phyloP scores from a whole-genome alignment of 2,797 vertebrate genomes.

The Schizopygopsis malacanthus region DNA sequence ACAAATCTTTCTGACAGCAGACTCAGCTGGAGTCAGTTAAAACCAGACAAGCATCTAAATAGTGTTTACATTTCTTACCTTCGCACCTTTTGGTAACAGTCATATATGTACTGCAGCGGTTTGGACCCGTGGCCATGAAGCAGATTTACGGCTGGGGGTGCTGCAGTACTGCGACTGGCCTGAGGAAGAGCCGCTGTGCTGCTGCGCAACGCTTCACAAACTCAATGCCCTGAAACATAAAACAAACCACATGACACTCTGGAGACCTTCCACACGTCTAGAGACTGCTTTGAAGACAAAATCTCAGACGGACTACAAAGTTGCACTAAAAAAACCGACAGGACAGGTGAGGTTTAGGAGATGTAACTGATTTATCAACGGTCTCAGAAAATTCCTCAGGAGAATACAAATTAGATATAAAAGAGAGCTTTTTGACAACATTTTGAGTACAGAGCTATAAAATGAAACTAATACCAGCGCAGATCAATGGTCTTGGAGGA shows the following conservation, averaged over 20 bases:
- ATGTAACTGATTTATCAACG: no score
- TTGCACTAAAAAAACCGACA: constrained; percentile 23
- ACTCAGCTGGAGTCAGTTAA: neutral
- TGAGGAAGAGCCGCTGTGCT: constrained; percentile 61
- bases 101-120: constrained; percentile 73
- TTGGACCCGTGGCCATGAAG: constrained; percentile 72
- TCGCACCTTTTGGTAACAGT: constrained; percentile 63
- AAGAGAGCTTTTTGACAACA: neutral
- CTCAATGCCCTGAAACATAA: constrained; percentile 56
- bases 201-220: constrained; percentile 37
- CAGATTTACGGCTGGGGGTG: constrained; percentile 16
- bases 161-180: constrained; percentile 50
- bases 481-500: neutral
- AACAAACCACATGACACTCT: constrained; percentile 37
- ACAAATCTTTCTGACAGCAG: neutral
- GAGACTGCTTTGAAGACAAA: constrained; percentile 2
- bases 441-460: neutral
- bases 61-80: neutral
- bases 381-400: neutral
- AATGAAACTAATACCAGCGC: neutral
- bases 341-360: neutral
- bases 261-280: constrained; percentile 10
- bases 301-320: neutral
- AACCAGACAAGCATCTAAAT: constrained; percentile 3
- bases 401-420: neutral